Evolutionary conservation across 2,113 vertebrate genomes (phyloP).

Genomic region (Lathamus discolor): DNA sequence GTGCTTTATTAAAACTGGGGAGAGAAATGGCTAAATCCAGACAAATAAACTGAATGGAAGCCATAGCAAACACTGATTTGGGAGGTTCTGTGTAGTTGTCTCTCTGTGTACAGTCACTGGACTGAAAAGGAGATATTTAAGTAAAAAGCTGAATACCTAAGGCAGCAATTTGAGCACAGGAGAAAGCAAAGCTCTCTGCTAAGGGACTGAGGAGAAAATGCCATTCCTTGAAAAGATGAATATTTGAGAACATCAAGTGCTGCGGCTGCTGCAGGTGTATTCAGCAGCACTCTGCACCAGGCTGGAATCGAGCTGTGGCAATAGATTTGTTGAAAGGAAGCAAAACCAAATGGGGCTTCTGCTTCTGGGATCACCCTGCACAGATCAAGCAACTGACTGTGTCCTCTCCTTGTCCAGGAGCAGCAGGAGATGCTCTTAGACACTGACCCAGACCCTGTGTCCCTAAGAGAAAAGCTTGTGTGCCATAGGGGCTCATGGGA

Average conservation of each 20-base stretch:
- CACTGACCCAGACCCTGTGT: neutral
- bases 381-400: neutral
- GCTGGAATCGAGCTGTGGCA: constrained; percentile 7
- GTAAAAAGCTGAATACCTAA: neutral
- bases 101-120: neutral
- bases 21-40: neutral
- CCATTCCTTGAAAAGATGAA: constrained; percentile 35
- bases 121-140: neutral
- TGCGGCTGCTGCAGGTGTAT: neutral
- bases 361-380: neutral
- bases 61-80: neutral
- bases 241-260: constrained; percentile 62
- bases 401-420: neutral
- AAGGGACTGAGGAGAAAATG: neutral
- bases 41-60: neutral
- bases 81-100: neutral
- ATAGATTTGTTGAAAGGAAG: neutral
- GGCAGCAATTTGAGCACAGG: neutral
- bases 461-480: neutral
- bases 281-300: neutral
- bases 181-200: neutral
- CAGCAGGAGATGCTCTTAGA: neutral
- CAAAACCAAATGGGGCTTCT: neutral
- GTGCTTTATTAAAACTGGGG: neutral
- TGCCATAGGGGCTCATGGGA: neutral